Conservation (phyloP, 2,113 vertebrate genomes). For the Cyphomyrus discorhynchus region DNA sequence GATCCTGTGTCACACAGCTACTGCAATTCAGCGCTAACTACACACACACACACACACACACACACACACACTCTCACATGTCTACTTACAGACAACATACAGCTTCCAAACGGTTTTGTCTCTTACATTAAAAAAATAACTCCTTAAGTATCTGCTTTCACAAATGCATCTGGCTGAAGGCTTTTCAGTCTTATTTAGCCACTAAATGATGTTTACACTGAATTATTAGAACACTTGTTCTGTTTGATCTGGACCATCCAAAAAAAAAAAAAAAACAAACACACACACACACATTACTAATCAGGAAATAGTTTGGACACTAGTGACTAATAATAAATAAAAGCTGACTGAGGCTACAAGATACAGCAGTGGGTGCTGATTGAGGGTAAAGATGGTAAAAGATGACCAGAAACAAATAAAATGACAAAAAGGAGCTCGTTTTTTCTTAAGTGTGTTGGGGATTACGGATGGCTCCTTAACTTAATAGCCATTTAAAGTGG, state of each 20-base stretch:
- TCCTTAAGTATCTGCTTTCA: not conserved
- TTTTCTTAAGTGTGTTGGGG: conserved; percentile 61
- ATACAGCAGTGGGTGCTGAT: conserved; percentile 51
- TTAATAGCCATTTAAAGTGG: conserved; percentile 76
- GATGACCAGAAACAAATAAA: conserved; percentile 59
- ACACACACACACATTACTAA: conserved; percentile 17
- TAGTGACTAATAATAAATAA: not conserved
- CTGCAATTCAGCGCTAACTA: conserved; percentile 47
- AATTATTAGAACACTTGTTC: not conserved
- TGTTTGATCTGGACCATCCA: not conserved
- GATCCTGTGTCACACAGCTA: conserved; percentile 36
- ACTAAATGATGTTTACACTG: not conserved
- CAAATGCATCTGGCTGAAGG: not conserved
- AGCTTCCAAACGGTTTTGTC: not conserved
- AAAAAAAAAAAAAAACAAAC: not conserved
- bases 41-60: not conserved
- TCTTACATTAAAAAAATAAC: not conserved
- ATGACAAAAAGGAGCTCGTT: conserved; percentile 55
- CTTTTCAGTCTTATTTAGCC: not conserved
- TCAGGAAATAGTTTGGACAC: not conserved
- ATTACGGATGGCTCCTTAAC: conserved; percentile 70
- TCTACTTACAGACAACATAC: not conserved
- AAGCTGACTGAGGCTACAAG: conserved; percentile 40
- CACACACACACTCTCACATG: not conserved
- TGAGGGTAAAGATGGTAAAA: conserved; percentile 51